Conservation (phyloP, 2,113 vertebrate species). For the Archocentrus centrarchus region DNA sequence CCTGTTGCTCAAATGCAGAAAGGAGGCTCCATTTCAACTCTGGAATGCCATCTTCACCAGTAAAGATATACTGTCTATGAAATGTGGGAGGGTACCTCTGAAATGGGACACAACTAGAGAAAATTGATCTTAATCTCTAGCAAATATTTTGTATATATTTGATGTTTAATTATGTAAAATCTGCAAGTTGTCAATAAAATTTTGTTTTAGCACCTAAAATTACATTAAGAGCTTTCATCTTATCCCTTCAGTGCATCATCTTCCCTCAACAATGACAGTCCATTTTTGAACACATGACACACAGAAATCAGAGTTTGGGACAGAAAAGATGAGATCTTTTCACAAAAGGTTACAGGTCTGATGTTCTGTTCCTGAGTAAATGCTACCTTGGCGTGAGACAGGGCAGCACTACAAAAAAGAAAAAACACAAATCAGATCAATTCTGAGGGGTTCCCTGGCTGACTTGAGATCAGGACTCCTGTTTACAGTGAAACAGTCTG, state of each 20-base stretch:
- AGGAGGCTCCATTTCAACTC: background rate
- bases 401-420: constrained; percentile 25
- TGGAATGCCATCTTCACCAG: background rate
- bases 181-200: background rate
- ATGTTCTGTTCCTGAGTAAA: constrained; percentile 65
- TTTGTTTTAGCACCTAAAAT: constrained; percentile 4
- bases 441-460: constrained; percentile 54
- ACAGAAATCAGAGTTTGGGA: constrained; percentile 2
- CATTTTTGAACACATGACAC: background rate
- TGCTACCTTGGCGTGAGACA: constrained; percentile 37
- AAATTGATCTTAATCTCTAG: background rate
- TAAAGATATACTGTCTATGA: background rate
- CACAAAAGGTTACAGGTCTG: constrained; percentile 37
- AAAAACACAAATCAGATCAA: constrained; percentile 64
- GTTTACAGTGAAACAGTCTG: constrained; percentile 53
- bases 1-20: background rate
- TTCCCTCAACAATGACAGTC: background rate
- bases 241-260: background rate
- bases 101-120: constrained; percentile 4
- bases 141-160: background rate
- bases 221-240: background rate
- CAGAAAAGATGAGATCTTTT: constrained; percentile 17
- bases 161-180: background rate
- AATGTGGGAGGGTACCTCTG: background rate
- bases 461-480: constrained; percentile 61